A percentile compares a stretch with the other conserved stretches of the same genome.
phyloP scores from a whole-genome alignment of 2,888 invertebrate genomes.

The Lepidochitona cinerea region DNA sequence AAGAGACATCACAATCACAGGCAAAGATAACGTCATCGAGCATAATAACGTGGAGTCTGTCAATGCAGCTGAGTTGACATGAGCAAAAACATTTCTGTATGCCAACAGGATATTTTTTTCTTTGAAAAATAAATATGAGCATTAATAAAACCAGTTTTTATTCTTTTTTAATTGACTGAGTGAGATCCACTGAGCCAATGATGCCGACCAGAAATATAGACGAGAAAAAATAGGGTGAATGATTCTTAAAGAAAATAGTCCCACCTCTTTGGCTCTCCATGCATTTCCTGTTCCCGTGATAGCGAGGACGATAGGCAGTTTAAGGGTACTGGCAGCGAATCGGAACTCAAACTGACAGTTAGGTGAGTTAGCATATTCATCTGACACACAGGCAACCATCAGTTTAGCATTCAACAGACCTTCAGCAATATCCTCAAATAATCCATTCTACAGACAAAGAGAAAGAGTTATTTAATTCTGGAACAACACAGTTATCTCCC shows the following conservation, averaged over 20 bases:
- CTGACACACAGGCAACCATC: constrained; percentile 63
- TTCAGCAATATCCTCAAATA: constrained; percentile 64
- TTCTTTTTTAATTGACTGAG: no score
- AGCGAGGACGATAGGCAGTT: constrained; percentile 58
- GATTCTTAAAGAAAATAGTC: not conserved
- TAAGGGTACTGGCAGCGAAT: constrained; percentile 58
- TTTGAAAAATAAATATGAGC: no score
- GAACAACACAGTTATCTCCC: no score
- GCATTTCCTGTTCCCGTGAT: constrained; percentile 59
- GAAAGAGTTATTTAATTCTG: no score
- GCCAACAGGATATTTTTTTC: no score
- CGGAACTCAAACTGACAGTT: constrained; percentile 62
- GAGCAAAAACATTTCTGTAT: no score
- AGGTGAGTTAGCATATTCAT: constrained; percentile 59
- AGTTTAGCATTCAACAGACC: constrained; percentile 56
- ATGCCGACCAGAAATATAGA: not conserved
- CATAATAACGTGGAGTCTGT: no score
- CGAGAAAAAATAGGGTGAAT: not conserved
- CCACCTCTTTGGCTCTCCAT: constrained; percentile 59
- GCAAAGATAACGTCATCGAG: no score
- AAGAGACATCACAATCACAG: no score
- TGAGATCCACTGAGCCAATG: not conserved
- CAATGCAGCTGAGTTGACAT: no score
- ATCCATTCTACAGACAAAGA: constrained; percentile 51
- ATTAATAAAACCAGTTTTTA: no score